A percentile compares a stretch with the other conserved stretches of the same genome.
Evolutionary conservation across 1,140 invertebrate genomes (phyloP).

Genomic region (Drosophila orena): DNA sequence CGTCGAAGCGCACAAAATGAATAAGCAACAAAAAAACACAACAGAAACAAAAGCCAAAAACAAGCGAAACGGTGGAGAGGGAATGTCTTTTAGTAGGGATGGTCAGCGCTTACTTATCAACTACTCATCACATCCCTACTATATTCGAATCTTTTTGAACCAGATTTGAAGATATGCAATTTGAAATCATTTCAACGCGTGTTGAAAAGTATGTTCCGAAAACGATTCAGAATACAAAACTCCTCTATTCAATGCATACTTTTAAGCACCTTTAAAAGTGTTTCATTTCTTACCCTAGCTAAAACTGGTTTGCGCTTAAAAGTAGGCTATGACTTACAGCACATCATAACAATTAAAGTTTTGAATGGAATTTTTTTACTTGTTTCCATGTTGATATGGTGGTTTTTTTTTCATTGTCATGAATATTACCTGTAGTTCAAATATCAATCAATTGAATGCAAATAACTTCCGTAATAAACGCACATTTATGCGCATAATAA

Average conservation of each 20-base stretch:
- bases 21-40: conserved; percentile 33
- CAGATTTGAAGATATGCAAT: not conserved
- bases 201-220: no score
- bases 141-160: not conserved
- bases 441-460: not conserved
- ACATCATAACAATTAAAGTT: no score
- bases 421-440: no score
- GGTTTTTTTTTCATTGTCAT: no score
- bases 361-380: no score
- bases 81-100: conserved; percentile 61
- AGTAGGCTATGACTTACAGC: no score
- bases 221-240: no score
- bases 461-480: not conserved
- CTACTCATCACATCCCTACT: no score
- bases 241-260: not conserved
- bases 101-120: conserved; percentile 7
- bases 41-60: conserved; percentile 59
- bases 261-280: not conserved
- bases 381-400: no score
- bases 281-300: not conserved
- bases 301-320: no score
- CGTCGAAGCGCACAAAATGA: conserved; percentile 66
- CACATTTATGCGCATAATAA: not conserved
- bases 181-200: no score
- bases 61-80: conserved; percentile 58